Base-by-base conservation (phyloP, 2,113 vertebrate genomes). In the Chinchilla lanigera region DNA sequence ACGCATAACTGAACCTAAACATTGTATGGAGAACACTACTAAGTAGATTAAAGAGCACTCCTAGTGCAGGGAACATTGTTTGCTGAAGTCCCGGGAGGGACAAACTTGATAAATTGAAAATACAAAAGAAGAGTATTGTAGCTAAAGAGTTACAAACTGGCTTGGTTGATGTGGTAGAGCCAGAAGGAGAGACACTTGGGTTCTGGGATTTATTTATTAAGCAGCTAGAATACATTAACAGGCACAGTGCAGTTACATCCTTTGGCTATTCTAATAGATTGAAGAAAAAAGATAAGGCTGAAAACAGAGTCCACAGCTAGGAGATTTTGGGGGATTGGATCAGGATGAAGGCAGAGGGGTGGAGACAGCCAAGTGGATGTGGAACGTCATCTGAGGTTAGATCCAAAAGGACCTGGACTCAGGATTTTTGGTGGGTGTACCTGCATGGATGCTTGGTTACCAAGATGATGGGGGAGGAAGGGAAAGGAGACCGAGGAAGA, bases 121-220 rank as follows among this genome's bases (percentile, higher is more conserved):
- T 47, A 61, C 0, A 12, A 67, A 82, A 28, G 11, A 86, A 22
- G 6, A 52, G 14, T 26, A 3, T 1, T 0, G 0, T 75, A 35
- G 24, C 3, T 56, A 44, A 17, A 58, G 33, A 22, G 17, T 35
- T 30, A 33, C 4, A 7, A 47, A 35, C 24, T 38, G 38, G 17
- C 26, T 41, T 86, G 78, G 12, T 0, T 10, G 52, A 10, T 22
- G 12, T 13, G 14, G 26, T 50, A 7, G 0, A 13, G 54, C 0
- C 3, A 82, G 17, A 89, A 20, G 22, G 3, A 86, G 69, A 78
- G 35, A 50, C 0, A 0, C 3, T 2, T 30, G 54, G 80, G 9
- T 14, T 22, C 77, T n/a, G 35, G 44, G 30, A 14, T 73, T 86
- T 35, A 69, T 86, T 81, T 82, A 81, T 69, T 11, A 50, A 38